Conservation (phyloP, 2,113 vertebrate genomes). For the Archocentrus centrarchus region DNA sequence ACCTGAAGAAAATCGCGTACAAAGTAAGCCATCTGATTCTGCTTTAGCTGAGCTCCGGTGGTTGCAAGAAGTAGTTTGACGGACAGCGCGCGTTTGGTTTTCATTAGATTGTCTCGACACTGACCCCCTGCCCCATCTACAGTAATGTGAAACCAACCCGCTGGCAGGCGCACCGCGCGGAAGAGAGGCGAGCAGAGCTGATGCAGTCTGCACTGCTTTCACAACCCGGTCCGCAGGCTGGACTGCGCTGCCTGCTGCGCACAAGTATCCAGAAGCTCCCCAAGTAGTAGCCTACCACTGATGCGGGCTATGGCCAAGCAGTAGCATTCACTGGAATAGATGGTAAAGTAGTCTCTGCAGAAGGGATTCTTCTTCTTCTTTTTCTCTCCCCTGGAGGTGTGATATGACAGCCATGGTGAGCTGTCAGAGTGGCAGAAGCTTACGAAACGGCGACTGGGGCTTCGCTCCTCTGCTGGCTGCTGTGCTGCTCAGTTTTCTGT, state of each 20-base stretch:
- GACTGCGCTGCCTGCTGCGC: constrained; percentile 46
- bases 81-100: constrained; percentile 69
- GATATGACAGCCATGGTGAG: constrained; percentile 66
- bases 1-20: constrained; percentile 5
- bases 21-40: constrained; percentile 26
- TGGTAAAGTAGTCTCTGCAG: constrained; percentile 54
- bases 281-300: not conserved
- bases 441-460: constrained; percentile 40
- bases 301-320: constrained; percentile 57
- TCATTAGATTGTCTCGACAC: constrained; percentile 74
- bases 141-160: constrained; percentile 78
- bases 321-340: constrained; percentile 43
- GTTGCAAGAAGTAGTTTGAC: constrained; percentile 44
- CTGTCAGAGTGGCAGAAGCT: constrained; percentile 60
- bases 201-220: constrained; percentile 56
- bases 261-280: constrained; percentile 7
- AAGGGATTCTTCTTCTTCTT: constrained; percentile 32
- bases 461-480: constrained; percentile 67
- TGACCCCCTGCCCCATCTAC: constrained; percentile 76
- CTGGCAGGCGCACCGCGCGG: constrained; percentile 63
- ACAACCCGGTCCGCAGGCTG: constrained; percentile 54
- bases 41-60: constrained; percentile 15
- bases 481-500: constrained; percentile 71
- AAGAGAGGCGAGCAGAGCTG: constrained; percentile 56
- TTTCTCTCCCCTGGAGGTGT: constrained; percentile 52